Conservation (phyloP, 1,140 invertebrate species). For the Chrysomallon squamiferum region DNA sequence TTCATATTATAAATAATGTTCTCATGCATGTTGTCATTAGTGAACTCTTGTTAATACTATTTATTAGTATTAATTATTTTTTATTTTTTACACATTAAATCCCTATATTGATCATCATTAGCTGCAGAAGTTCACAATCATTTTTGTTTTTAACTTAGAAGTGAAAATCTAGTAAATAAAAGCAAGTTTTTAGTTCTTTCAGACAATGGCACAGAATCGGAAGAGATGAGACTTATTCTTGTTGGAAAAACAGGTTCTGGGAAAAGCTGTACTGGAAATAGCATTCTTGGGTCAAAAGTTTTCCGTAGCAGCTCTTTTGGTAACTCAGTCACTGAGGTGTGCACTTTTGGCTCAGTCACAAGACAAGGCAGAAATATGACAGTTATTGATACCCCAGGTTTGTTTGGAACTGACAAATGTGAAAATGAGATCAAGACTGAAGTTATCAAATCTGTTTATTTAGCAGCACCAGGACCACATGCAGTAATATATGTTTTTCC, state of each 20-base stretch:
- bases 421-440: not conserved
- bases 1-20: too few relatives aligned
- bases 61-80: too few relatives aligned
- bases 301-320: constrained; percentile 4
- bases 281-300: constrained; percentile 17
- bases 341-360: not conserved
- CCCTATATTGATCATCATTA: not conserved
- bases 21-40: too few relatives aligned
- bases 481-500: not conserved
- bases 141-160: not conserved
- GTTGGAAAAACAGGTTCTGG: constrained; percentile 32
- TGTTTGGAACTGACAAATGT: not conserved
- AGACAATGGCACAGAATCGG: not conserved
- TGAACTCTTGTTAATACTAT: too few relatives aligned
- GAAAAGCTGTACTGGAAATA: constrained; percentile 34
- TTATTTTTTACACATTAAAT: not conserved
- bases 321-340: not conserved
- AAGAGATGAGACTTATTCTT: constrained; percentile 22
- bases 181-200: not conserved
- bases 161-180: not conserved
- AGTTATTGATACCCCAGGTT: not conserved
- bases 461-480: not conserved
- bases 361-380: not conserved
- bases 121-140: not conserved
- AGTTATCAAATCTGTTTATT: not conserved